phyloP scores from a whole-genome alignment of 2,888 invertebrate species.

The Sericinus montela region DNA sequence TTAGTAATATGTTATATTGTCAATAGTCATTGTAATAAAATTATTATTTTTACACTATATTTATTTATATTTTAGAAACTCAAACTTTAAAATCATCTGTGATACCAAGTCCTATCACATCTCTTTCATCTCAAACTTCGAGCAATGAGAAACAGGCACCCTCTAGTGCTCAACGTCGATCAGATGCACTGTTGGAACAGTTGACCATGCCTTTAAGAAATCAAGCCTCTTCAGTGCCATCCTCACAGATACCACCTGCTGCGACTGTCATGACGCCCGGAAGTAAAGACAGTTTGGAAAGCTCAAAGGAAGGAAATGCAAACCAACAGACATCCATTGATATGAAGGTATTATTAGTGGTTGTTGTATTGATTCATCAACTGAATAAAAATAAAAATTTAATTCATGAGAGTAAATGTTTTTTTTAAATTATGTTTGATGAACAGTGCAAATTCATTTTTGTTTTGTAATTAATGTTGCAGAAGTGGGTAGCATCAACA shows the following conservation, averaged over 20 bases:
- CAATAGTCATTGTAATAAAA: too few species aligned
- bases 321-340: slow-evolving; percentile 56
- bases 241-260: slow-evolving; percentile 39
- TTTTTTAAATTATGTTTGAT: too few species aligned
- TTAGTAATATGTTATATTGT: slow-evolving; percentile 29
- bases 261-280: slow-evolving; percentile 47
- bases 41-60: neutral
- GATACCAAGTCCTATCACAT: slow-evolving; percentile 61
- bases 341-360: slow-evolving; percentile 52
- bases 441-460: too few species aligned
- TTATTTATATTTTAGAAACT: slow-evolving; percentile 37
- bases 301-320: slow-evolving; percentile 49
- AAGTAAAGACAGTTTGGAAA: slow-evolving; percentile 61
- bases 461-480: slow-evolving; percentile 24
- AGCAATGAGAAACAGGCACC: slow-evolving; percentile 59
- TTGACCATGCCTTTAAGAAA: slow-evolving; percentile 64
- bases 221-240: slow-evolving; percentile 43
- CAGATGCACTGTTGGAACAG: slow-evolving; percentile 67
- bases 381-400: too few species aligned
- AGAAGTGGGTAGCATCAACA: slow-evolving; percentile 88
- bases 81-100: slow-evolving; percentile 64
- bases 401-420: too few species aligned
- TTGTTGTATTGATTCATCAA: too few species aligned
- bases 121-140: slow-evolving; percentile 57
- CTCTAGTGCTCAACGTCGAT: slow-evolving; percentile 61